Conservation (phyloP, 2,797 vertebrate species). For the Craterocephalus amniculus region DNA sequence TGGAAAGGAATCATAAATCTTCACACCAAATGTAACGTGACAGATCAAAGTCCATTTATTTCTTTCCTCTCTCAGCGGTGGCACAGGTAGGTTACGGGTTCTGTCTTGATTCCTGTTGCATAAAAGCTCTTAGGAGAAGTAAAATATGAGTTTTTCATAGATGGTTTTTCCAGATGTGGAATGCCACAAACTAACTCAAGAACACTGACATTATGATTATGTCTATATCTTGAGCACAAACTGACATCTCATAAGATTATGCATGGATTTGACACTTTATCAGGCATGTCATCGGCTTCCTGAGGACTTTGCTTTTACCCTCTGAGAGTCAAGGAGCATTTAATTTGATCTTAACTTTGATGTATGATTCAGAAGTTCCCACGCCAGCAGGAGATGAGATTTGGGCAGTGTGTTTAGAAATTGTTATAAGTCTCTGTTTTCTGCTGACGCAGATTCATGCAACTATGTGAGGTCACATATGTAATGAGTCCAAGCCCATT, state of each 20-base stretch:
- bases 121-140: constrained; percentile 4
- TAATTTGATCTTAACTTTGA: constrained; percentile 9
- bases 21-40: constrained; percentile 54
- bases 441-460: constrained; percentile 3
- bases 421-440: constrained; percentile 16
- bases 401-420: neutral
- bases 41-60: constrained; percentile 58
- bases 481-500: constrained; percentile 4
- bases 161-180: constrained; percentile 9
- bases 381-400: constrained; percentile 17
- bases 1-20: constrained; percentile 63
- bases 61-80: constrained; percentile 27
- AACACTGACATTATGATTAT: neutral
- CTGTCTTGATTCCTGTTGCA: constrained; percentile 4
- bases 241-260: constrained; percentile 7
- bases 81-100: constrained; percentile 32
- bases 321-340: neutral
- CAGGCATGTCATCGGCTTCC: constrained; percentile 2
- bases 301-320: neutral
- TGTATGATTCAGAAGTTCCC: neutral
- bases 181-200: neutral
- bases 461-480: constrained; percentile 1
- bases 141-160: too few relatives aligned
- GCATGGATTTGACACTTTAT: constrained; percentile 8
- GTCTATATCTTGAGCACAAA: neutral